Percentiles rank a stretch among this genome's conserved stretches.
phyloP scores from a whole-genome alignment of 2,797 vertebrate species.

The Varecia variegata region DNA sequence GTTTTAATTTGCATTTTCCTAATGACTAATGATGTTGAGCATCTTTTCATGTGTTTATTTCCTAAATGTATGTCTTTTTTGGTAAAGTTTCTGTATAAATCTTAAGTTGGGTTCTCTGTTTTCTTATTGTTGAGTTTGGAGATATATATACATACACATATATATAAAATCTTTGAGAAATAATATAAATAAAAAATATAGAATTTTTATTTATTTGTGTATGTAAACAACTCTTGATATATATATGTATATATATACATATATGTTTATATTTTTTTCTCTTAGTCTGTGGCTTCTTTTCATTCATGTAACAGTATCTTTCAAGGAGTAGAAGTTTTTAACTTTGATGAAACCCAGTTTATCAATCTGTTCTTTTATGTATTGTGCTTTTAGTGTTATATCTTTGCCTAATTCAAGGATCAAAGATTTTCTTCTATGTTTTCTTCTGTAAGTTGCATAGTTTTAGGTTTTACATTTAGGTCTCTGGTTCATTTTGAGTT shows the following conservation, averaged over 20 bases:
- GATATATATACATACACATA: background rate
- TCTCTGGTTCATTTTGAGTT: background rate
- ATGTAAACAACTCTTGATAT: background rate
- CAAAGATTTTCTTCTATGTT: background rate
- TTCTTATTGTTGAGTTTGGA: background rate
- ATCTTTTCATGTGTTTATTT: background rate
- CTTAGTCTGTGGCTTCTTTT: background rate
- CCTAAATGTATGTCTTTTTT: background rate
- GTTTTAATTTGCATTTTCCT: background rate
- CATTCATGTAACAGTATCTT: background rate
- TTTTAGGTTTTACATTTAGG: background rate
- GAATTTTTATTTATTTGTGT: background rate
- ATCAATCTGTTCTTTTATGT: background rate
- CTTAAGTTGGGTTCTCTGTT: background rate
- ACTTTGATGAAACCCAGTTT: background rate
- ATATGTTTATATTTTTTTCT: background rate
- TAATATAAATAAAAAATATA: background rate
- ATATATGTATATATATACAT: background rate
- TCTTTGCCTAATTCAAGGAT: background rate
- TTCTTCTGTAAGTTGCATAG: background rate
- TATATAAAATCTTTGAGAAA: background rate
- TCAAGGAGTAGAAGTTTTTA: background rate
- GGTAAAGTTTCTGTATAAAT: background rate
- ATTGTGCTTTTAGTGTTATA: background rate
- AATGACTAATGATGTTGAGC: background rate